phyloP scores from a whole-genome alignment of 2,797 vertebrate species.

The Pangasius krempfi region DNA sequence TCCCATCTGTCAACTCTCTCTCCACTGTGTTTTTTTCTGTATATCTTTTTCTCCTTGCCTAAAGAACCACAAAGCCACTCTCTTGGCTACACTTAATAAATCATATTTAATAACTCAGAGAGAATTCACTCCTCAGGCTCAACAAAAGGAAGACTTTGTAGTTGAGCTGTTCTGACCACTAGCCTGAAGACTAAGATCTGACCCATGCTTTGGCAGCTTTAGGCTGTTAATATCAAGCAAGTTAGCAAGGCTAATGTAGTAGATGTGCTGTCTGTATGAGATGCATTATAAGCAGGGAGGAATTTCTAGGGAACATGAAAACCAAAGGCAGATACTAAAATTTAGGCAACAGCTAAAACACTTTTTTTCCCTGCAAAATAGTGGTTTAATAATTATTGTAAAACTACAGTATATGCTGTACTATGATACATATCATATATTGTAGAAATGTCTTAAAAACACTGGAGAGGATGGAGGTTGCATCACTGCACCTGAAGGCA shows the following conservation, averaged over 20 bases:
- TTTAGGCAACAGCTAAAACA: not conserved
- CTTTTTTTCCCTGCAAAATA: not conserved
- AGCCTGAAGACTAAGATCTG: not conserved
- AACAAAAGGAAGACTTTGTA: not conserved
- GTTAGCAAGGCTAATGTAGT: conserved; percentile 9
- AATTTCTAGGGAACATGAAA: not conserved
- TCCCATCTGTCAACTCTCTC: conserved; percentile 20
- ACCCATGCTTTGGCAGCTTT: not conserved
- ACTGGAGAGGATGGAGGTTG: not conserved
- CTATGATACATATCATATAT: not conserved
- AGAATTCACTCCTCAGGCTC: not conserved
- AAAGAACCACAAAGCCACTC: not conserved
- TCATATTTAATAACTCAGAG: conserved; percentile 33
- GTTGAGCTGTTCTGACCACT: conserved; percentile 13
- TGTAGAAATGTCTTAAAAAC: not conserved
- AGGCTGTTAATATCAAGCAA: conserved; percentile 3
- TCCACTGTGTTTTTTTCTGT: not conserved
- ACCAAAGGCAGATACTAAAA: not conserved
- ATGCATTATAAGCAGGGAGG: not conserved
- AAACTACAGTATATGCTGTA: not conserved
- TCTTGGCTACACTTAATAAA: conserved; percentile 13
- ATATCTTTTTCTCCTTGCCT: not conserved
- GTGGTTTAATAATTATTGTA: not conserved
- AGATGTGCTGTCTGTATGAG: not conserved
- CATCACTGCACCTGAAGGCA: conserved; percentile 13